Evolutionary conservation across 1,140 invertebrate species (phyloP).

Genomic region (Microplitis demolitor): DNA sequence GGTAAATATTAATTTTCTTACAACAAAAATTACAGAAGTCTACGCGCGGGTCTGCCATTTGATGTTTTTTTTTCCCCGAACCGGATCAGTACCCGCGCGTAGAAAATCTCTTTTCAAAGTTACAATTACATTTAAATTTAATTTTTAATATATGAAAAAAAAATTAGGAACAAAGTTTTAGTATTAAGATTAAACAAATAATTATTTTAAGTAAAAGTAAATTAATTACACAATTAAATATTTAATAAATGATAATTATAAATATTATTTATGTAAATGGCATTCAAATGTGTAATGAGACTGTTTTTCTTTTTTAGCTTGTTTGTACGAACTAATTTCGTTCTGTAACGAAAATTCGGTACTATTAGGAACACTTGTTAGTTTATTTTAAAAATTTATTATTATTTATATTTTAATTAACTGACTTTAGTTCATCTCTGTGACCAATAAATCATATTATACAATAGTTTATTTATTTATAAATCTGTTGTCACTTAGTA

Average conservation of each 20-base stretch:
- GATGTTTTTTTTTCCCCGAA: constrained; percentile 36
- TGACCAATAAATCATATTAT: background rate
- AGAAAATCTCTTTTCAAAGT: background rate
- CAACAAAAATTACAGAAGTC: constrained; percentile 10
- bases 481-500: background rate
- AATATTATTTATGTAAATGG: constrained; percentile 23
- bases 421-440: background rate
- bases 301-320: background rate
- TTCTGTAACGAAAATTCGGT: background rate
- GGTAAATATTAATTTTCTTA: constrained; percentile 30
- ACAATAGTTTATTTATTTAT: constrained; percentile 1
- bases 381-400: background rate
- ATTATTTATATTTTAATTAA: background rate
- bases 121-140: constrained; percentile 19
- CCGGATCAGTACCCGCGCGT: constrained; percentile 21
- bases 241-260: background rate
- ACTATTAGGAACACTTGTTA: background rate
- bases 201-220: too few species aligned
- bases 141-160: constrained; percentile 10
- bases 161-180: constrained; percentile 2
- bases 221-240: too few species aligned
- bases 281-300: constrained; percentile 21
- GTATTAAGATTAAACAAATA: background rate
- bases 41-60: background rate
- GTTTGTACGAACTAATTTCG: background rate